Base-by-base conservation (phyloP, 2,888 invertebrate species). In the Phania funesta region DNA sequence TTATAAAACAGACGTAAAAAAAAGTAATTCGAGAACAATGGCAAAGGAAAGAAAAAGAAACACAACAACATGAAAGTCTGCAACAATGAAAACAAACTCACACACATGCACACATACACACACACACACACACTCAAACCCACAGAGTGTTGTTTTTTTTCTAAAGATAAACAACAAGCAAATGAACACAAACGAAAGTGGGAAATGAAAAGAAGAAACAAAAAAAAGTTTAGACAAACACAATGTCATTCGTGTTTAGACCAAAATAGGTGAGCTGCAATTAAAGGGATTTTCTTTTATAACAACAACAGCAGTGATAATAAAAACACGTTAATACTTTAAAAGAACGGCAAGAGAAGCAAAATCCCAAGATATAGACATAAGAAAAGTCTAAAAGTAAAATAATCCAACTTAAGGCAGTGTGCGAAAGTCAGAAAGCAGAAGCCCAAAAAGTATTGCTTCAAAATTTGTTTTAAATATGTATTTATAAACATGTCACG, bases 201-300 rank as follows among this genome's bases (percentile, higher is more conserved):
- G 6, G 35, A 44, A n/a, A 24, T 32, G 60, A 54, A 71, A 56
- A 73, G 16, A 7, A 13, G 5, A 22, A 70, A 46, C 20, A 68
- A 46, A 58, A 70, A 29, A 44, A 54, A 20, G n/a, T 11, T 41
- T 44, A 29, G 26, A 29, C 48, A 73, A 62, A 54, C 18, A 67
- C 46, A 76, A 46, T 60, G 29, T 22, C 22, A 29, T 64, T 64
- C 64, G 73, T 52, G 41, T 65, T 44, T 35, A 48, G 77, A 35
- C 9, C 50, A 46, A 48, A 74, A 74, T 68, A 73, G 68, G 81
- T 81, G 73, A 73, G 50, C 68, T 73, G 77, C 81, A 81, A 74
- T 81, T 68, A 74, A 77, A 74, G 54, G 73, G 68, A 77, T 68
- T 77, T 76, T 11, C 38, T 67, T 44, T 41, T 29, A 11, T 29